Percentiles rank a stretch among this genome's conserved stretches.
phyloP scores from a whole-genome alignment of 2,888 invertebrate species.

The Cantharis rustica region DNA sequence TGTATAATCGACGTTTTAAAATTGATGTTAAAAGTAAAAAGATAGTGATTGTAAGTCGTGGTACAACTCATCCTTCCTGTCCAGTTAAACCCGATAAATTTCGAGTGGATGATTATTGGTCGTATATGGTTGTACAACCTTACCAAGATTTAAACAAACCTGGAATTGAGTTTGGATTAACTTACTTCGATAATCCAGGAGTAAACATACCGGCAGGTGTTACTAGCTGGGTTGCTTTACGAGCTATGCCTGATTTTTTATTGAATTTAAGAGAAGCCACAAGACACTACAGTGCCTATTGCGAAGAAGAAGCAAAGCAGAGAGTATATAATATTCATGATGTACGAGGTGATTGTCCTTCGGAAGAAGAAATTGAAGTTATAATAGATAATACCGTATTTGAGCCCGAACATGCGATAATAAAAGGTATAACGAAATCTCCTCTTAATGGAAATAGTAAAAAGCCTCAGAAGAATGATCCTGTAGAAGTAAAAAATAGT shows the following conservation, averaged over 20 bases:
- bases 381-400: slow-evolving; percentile 14
- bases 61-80: slow-evolving; percentile 70
- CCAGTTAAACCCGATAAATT: slow-evolving; percentile 71
- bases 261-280: slow-evolving; percentile 72
- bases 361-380: slow-evolving; percentile 1
- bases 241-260: slow-evolving; percentile 79
- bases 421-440: neutral
- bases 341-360: neutral
- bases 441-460: neutral
- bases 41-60: slow-evolving; percentile 70
- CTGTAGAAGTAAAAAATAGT: slow-evolving; percentile 13
- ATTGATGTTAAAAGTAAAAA: slow-evolving; percentile 63
- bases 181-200: slow-evolving; percentile 89
- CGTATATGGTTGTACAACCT: slow-evolving; percentile 83
- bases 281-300: slow-evolving; percentile 63
- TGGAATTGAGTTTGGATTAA: slow-evolving; percentile 81
- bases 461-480: slow-evolving; percentile 5
- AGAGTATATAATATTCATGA: slow-evolving; percentile 16
- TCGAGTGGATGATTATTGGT: slow-evolving; percentile 82
- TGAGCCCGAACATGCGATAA: slow-evolving; percentile 8
- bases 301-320: slow-evolving; percentile 42
- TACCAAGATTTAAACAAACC: slow-evolving; percentile 63
- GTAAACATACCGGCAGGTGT: slow-evolving; percentile 74
- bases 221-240: slow-evolving; percentile 74
- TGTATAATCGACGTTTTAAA: slow-evolving; percentile 74